Evolutionary conservation across 2,797 vertebrate species (phyloP).

Genomic region (Siniperca undulata): DNA sequence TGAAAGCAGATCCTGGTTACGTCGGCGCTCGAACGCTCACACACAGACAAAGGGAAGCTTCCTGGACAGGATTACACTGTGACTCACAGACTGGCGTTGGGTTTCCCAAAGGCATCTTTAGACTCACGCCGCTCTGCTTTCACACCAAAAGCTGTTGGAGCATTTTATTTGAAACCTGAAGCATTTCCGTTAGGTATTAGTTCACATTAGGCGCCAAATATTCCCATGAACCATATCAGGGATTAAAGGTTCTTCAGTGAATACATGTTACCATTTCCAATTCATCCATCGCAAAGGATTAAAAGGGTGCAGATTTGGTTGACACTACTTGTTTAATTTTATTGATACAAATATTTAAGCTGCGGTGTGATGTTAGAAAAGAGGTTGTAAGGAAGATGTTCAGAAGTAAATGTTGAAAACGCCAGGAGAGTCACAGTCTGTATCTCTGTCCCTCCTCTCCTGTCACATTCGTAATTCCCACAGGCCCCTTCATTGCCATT

Average conservation of each 20-base stretch:
- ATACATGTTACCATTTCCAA: not conserved
- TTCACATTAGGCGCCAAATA: not conserved
- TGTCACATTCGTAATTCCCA: no score
- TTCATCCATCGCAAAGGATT: not conserved
- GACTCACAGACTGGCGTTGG: constrained; percentile 31
- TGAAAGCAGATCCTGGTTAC: constrained; percentile 63
- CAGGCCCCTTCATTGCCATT: no score
- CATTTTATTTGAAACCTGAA: constrained; percentile 10
- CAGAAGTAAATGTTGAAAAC: no score
- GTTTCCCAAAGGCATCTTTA: constrained; percentile 61
- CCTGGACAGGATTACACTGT: constrained; percentile 44
- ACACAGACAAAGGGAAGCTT: constrained; percentile 57
- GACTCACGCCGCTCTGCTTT: constrained; percentile 10
- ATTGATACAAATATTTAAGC: not conserved
- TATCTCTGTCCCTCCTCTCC: no score
- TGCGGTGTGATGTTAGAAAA: not conserved
- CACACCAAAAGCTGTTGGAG: not conserved
- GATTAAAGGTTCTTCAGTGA: not conserved
- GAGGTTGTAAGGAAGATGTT: not conserved
- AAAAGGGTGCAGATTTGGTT: not conserved
- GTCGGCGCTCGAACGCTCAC: constrained; percentile 11
- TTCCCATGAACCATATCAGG: not conserved
- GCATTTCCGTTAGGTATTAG: not conserved
- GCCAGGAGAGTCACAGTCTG: no score
- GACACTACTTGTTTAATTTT: not conserved